These are phyloP conservation scores for Cyclopterus lumpus DNA, from an alignment of 2,797 vertebrate species.

Conservation along the genomic window DNA sequence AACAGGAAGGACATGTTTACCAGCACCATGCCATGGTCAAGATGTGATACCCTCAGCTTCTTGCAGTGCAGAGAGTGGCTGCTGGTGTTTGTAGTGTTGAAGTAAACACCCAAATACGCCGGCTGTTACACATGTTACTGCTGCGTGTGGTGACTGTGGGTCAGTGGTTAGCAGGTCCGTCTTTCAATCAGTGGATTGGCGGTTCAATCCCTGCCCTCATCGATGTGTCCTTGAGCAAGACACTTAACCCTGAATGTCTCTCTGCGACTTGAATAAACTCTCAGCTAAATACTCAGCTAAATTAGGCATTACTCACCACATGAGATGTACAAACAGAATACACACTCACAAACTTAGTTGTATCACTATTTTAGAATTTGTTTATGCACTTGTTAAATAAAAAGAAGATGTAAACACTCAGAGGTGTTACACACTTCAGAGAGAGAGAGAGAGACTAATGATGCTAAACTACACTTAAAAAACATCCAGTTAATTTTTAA, in stretches of 20 bases:
- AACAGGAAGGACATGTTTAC: too few species aligned
- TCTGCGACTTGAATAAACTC: too few species aligned
- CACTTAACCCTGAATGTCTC: too few species aligned
- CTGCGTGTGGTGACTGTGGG: too few species aligned
- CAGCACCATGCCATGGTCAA: too few species aligned
- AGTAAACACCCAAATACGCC: constrained; percentile 4
- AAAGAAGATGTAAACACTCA: background rate
- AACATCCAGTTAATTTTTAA: background rate
- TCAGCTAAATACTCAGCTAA: constrained; percentile 41
- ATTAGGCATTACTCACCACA: constrained; percentile 32
- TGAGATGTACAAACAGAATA: background rate
- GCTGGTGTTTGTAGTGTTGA: background rate
- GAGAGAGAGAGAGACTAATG: background rate
- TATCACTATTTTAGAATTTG: background rate
- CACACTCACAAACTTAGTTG: background rate
- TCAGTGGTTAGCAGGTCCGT: too few species aligned
- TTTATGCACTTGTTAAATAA: background rate
- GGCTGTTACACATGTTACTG: background rate
- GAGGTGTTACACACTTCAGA: background rate
- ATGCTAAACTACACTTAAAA: constrained; percentile 4
- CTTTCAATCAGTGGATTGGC: too few species aligned
- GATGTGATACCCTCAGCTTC: too few species aligned
- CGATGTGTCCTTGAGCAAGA: too few species aligned
- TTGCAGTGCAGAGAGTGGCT: constrained; percentile 8
- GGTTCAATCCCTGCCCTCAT: too few species aligned